Percentiles rank a stretch among this genome's conserved stretches.
phyloP scores from a whole-genome alignment of 2,113 vertebrate genomes.

The Paradoxurus hermaphroditus region DNA sequence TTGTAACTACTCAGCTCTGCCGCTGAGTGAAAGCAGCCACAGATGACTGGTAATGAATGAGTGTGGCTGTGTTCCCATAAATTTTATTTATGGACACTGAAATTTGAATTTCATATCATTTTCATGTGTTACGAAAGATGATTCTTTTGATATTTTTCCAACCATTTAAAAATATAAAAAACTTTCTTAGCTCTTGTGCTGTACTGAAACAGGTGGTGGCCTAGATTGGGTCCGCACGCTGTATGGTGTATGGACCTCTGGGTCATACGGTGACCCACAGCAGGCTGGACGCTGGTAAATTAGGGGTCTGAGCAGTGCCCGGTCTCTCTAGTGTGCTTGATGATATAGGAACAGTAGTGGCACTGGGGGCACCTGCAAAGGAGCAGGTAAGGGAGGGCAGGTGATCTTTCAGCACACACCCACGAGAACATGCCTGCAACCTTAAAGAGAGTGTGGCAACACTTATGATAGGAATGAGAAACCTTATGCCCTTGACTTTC shows the following conservation, averaged over 20 bases:
- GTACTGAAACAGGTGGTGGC: not conserved
- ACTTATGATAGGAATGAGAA: not conserved
- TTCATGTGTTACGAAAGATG: conserved; percentile 42
- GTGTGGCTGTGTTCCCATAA: conserved; percentile 6
- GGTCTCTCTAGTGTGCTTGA: not conserved
- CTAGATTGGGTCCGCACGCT: not conserved
- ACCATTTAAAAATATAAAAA: conserved; percentile 53
- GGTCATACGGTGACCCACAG: not conserved
- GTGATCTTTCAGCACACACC: not conserved
- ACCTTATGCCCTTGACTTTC: not conserved
- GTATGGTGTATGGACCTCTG: not conserved
- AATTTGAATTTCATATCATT: conserved; percentile 63
- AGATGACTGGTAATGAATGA: conserved; percentile 23
- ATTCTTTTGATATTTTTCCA: conserved; percentile 43
- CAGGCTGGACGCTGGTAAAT: not conserved
- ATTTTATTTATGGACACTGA: conserved; percentile 55
- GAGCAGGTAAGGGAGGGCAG: not conserved
- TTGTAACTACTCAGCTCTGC: not conserved
- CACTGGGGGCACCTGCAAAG: not conserved
- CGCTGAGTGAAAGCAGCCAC: not conserved
- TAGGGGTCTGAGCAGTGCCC: not conserved
- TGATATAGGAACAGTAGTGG: not conserved
- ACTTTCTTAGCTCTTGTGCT: conserved; percentile 21
- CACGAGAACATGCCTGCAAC: not conserved
- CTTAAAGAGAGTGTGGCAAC: not conserved